Conservation (phyloP, 2,797 vertebrate genomes). For the Hypotaenidia okinawae region DNA sequence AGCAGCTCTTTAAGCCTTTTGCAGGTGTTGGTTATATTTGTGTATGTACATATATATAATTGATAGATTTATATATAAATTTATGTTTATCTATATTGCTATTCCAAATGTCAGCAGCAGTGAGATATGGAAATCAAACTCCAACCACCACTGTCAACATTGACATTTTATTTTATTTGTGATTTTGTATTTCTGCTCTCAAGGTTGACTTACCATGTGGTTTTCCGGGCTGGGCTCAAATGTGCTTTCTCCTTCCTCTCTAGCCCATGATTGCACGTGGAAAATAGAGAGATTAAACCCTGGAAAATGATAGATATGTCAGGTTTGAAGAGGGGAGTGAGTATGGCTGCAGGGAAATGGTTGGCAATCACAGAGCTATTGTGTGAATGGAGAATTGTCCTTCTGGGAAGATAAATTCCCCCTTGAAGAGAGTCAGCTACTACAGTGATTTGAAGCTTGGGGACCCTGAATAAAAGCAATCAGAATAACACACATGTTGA, state of each 20-base stretch:
- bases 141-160: accelerated
- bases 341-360: background rate
- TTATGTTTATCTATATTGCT: background rate
- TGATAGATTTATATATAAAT: no score
- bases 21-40: background rate
- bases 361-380: conserved; percentile 14
- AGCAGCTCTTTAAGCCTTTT: background rate
- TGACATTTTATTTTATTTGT: background rate
- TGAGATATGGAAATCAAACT: background rate
- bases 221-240: background rate
- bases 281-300: background rate
- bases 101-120: background rate
- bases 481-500: background rate
- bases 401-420: background rate
- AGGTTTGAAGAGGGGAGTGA: background rate
- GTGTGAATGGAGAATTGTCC: background rate
- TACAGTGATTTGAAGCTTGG: background rate
- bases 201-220: accelerated
- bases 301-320: background rate
- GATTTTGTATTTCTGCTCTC: background rate
- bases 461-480: conserved; percentile 7
- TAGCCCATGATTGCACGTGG: background rate
- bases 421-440: background rate
- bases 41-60: no score
- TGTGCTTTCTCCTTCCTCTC: background rate